These are phyloP conservation scores for Empidonax alnorum DNA, from an alignment of 2,113 vertebrate genomes.

Conservation along the genomic window DNA sequence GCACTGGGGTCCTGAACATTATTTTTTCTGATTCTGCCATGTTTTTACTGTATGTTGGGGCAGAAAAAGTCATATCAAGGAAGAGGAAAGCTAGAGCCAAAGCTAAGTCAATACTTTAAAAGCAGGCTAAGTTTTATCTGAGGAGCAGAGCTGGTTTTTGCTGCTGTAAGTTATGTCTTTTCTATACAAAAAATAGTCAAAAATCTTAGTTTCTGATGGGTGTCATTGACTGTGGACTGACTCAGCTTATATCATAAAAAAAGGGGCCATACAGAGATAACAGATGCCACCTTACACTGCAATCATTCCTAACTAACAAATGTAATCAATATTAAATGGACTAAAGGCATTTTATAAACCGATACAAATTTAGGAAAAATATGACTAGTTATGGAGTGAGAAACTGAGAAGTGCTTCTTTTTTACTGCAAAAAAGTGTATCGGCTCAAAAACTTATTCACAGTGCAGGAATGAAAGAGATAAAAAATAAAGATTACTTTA, in stretches of 20 bases:
- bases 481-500: background rate
- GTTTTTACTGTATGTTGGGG: background rate
- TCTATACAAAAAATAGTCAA: background rate
- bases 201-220: background rate
- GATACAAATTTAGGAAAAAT: background rate
- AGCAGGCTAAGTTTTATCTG: background rate
- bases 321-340: background rate
- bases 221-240: background rate
- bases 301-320: background rate
- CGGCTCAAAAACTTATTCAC: constrained; percentile 23
- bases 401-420: constrained; percentile 27
- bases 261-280: background rate
- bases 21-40: background rate
- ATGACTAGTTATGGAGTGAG: constrained; percentile 2
- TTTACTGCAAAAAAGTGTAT: background rate
- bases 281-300: background rate
- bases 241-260: background rate
- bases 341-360: background rate
- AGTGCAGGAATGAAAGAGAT: constrained; percentile 19
- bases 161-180: background rate
- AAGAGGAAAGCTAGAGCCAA: background rate
- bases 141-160: background rate
- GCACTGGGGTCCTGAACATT: background rate
- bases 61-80: background rate
- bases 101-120: background rate